phyloP scores from a whole-genome alignment of 2,113 vertebrate genomes.

The Struthidea cinerea region DNA sequence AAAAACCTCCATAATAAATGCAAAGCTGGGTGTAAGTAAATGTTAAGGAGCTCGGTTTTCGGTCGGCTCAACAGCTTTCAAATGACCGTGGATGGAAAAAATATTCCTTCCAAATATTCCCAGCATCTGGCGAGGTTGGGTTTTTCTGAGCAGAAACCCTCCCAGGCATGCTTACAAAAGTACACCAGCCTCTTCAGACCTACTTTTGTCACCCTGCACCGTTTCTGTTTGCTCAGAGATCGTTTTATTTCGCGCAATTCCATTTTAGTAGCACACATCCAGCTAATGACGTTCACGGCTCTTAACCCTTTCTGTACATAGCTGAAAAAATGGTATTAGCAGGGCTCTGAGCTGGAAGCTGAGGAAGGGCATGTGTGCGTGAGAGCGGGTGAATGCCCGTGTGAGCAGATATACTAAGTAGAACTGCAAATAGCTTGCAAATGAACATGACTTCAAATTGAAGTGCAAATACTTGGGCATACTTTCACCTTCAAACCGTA shows the following conservation, averaged over 20 bases:
- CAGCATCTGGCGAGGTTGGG: neutral
- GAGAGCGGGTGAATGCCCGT: neutral
- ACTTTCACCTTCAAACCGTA: conserved; percentile 15
- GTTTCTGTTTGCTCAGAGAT: conserved; percentile 35
- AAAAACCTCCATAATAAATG: neutral
- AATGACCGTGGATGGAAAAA: conserved; percentile 17
- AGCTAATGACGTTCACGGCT: conserved; percentile 35
- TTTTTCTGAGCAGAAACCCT: neutral
- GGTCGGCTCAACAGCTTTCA: neutral
- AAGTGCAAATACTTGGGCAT: conserved; percentile 60
- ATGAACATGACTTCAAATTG: conserved; percentile 63
- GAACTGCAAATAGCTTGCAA: conserved; percentile 45
- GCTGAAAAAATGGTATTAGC: conserved; percentile 20
- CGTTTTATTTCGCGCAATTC: conserved; percentile 52
- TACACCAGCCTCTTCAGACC: neutral
- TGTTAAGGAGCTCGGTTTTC: neutral
- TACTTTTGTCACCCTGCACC: neutral
- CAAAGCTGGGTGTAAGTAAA: neutral
- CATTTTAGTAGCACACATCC: conserved; percentile 38
- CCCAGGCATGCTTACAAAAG: neutral
- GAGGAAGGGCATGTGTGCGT: neutral
- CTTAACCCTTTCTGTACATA: conserved; percentile 37
- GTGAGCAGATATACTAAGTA: neutral
- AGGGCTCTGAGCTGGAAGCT: neutral
- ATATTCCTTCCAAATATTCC: neutral